Base-by-base conservation (phyloP, 2,888 invertebrate genomes). In the Eupithecia insigniata region DNA sequence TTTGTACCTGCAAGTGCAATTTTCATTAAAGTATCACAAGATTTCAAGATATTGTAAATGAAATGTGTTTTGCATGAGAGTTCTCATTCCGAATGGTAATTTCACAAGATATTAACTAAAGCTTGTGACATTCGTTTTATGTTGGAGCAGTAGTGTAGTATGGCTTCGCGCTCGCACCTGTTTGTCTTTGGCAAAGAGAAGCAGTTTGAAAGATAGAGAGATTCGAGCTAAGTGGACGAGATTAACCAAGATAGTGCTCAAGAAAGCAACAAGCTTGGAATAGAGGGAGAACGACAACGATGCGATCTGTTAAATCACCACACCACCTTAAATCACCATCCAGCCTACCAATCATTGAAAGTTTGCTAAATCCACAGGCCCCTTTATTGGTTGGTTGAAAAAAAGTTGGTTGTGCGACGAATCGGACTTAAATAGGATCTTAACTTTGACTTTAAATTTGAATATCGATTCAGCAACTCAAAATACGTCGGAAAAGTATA, bases 1-100 rank as follows among this genome's bases (percentile, higher is more conserved):
- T 78, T 75, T 71, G 72, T 65, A 70, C 70, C 73, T 78, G 75
- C 75, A 72, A 73, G 64, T 74, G 72, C 73, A 67, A 68, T 62
- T 71, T 51, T 46, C 69, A 32, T 65, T 16, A 67, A 34, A 36
- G 34, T 43, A 61, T 60, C 26, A 65, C 65, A 28, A 51, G 32
- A 70, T 71, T 67, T 60, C 73, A 68, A 68, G 66, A 65, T 58
- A 69, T 58, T 65, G 70, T 51, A 58, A 58, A 67, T 30, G 26
- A 43, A 36, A 51, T 12, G 43, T 14, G 30, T 61, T 36, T 22
- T 70, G 67, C 68, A 65, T 66, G 70, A 36, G 55, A 64, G 60
- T 51, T 73, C 12, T 39, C 30, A 65, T 55, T 67, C 46, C 28
- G 32, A 60, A 67, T 67, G 36, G 30, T 30, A 34, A 60, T 70